phyloP scores from a whole-genome alignment of 2,888 invertebrate species.

The Melanophora roralis region DNA sequence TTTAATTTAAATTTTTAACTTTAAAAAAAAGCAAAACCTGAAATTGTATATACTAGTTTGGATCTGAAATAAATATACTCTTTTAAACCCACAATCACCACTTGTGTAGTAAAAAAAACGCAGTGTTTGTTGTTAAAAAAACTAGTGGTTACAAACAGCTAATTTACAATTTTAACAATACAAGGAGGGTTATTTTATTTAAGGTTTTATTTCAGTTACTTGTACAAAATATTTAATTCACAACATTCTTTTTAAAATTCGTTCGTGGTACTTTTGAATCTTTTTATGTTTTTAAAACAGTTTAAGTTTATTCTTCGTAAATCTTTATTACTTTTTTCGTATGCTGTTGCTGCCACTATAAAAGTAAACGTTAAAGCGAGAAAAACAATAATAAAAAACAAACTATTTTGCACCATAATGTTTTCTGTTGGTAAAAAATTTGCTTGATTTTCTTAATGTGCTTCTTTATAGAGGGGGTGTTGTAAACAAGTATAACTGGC shows the following conservation, averaged over 20 bases:
- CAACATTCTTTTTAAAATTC: not conserved
- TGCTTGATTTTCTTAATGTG: not conserved
- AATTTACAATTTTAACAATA: not conserved
- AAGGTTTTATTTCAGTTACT: not conserved
- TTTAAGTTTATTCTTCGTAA: not conserved
- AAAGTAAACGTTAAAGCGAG: not conserved
- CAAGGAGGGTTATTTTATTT: not conserved
- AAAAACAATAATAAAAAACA: not conserved
- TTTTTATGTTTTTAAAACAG: conserved; percentile 1
- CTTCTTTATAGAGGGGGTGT: not conserved
- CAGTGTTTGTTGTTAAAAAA: not conserved
- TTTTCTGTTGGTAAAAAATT: not conserved
- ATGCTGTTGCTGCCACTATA: not conserved
- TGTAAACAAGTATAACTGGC: not conserved
- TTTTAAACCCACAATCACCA: too few relatives aligned
- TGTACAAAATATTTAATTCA: conserved; percentile 20
- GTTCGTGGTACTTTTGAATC: conserved; percentile 3
- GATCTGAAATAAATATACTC: too few relatives aligned
- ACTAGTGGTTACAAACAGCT: not conserved
- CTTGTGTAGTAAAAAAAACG: too few relatives aligned
- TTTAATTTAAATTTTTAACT: too few relatives aligned
- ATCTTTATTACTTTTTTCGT: not conserved
- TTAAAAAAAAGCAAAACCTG: too few relatives aligned
- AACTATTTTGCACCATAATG: not conserved
- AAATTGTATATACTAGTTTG: too few relatives aligned